Conservation (phyloP, 2,888 invertebrate species). For the Proisotoma minuta region DNA sequence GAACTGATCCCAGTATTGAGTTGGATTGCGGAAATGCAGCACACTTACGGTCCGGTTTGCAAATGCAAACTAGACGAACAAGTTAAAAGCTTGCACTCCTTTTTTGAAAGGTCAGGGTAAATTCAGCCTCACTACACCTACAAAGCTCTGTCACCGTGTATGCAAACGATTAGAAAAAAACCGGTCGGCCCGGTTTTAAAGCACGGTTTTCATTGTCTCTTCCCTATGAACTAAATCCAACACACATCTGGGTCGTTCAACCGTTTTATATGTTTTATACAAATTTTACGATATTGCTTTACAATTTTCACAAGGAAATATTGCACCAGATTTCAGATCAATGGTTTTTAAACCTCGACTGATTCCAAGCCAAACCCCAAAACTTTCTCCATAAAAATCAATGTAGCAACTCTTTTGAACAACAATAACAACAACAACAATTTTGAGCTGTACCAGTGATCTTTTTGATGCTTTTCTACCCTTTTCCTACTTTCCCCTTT, state of each 20-base stretch:
- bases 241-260: constrained; percentile 34
- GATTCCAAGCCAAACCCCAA: no score
- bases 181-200: constrained; percentile 44
- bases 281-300: not conserved
- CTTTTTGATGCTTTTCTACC: no score
- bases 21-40: constrained; percentile 17
- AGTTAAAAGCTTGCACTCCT: constrained; percentile 16
- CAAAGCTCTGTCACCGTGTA: no score
- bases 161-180: no score
- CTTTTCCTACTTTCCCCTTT: no score
- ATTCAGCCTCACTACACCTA: not conserved
- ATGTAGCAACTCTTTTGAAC: no score
- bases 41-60: constrained; percentile 4
- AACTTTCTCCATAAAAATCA: no score
- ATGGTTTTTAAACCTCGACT: not conserved
- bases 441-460: no score
- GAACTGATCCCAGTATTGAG: not conserved
- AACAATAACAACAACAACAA: no score
- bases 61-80: constrained; percentile 11
- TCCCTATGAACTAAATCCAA: not conserved
- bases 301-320: not conserved
- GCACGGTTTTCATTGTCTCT: not conserved
- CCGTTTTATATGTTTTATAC: constrained; percentile 15
- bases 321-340: not conserved
- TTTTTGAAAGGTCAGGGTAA: constrained; percentile 21